Base-by-base conservation (phyloP, 1,140 invertebrate species). In the Euura lappo region DNA sequence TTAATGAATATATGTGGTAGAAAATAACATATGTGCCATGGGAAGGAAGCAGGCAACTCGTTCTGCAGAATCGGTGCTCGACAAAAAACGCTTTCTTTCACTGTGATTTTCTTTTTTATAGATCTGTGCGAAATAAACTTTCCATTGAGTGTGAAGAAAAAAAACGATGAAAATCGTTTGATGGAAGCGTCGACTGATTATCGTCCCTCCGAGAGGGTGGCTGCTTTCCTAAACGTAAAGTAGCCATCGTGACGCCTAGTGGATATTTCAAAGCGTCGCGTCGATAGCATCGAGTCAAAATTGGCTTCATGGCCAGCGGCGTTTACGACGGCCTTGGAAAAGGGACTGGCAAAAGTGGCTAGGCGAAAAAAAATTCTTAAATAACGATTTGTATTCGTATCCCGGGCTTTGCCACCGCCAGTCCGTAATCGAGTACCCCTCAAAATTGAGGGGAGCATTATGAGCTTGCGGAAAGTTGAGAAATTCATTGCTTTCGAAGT, bases 211-310 rank as follows among this genome's bases (percentile, higher is more conserved):
- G 28, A 28, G 28, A 28, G 28, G 13, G 75, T 76, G 67, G 70
- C 71, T 72, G 72, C 71, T 79, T 80, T 75, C 28, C 28, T 28
- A 28, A 28, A 28, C 28, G 28, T 28, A 60, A 60, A 60, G 8
- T 60, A 28, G 28, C 28, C 8, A 5, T n/a, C 10, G 51, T 3
- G 51, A 60, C 51, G 51, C 13, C 13, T 60, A 60, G 5, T n/a
- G 51, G 51, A 60, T 60, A 60, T 60, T 60, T 60, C 47, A 7
- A 8, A 60, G 6, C 10, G 51, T 3, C 6, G 5, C 8, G 51
- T 60, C 51, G 51, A 60, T 60, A 60, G 13, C 4, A 11, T 60
- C 51, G 51, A 60, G 6, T 8, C 51, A 60, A 60, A 60, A 60
- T 60, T 60, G 51, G 51, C 51, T 60, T 8, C 10, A n/a, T 60